phyloP scores from a whole-genome alignment of 2,113 vertebrate genomes.

The Cyanoramphus novaezelandiae region DNA sequence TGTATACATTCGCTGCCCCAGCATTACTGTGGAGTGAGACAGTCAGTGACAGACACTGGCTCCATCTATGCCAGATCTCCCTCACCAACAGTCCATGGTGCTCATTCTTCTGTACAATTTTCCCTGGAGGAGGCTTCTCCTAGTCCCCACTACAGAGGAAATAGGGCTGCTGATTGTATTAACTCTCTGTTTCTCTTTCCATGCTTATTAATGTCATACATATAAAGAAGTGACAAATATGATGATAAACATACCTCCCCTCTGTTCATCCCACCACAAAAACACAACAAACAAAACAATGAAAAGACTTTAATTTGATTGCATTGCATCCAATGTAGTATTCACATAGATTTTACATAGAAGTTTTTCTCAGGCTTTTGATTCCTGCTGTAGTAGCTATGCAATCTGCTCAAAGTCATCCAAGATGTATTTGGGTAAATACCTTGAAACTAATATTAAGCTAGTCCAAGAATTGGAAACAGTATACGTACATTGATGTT shows the following conservation, averaged over 20 bases:
- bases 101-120: not conserved
- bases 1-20: not conserved
- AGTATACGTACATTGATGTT: rapidly evolving
- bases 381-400: not conserved
- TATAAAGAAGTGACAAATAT: not conserved
- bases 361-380: not conserved
- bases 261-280: not conserved
- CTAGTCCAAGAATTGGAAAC: not conserved
- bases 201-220: not conserved
- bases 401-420: not conserved
- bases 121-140: not conserved
- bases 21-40: not conserved
- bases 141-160: not conserved
- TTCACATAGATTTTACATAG: not conserved
- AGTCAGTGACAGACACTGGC: not conserved
- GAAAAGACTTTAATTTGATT: not conserved
- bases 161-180: not conserved
- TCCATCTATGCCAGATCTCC: not conserved
- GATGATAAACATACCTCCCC: not conserved
- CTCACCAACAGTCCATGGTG: rapidly evolving
- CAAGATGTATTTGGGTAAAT: not conserved
- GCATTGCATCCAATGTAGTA: not conserved
- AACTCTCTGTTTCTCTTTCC: not conserved
- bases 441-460: not conserved
- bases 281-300: not conserved